phyloP scores from a whole-genome alignment of 2,797 vertebrate species.

The Bradypus variegatus region DNA sequence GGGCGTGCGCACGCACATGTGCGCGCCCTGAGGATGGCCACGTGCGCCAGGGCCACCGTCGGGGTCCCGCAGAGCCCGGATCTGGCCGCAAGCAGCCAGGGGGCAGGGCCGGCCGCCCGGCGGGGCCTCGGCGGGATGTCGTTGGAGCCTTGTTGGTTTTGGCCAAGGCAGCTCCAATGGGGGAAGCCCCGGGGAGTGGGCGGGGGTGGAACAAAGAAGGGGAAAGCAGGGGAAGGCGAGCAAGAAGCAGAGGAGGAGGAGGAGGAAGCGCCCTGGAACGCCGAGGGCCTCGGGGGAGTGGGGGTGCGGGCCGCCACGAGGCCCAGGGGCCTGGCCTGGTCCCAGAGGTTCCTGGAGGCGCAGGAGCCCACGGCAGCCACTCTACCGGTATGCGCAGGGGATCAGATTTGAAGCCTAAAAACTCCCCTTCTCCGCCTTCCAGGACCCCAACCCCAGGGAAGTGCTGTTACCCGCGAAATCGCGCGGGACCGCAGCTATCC shows the following conservation, averaged over 20 bases:
- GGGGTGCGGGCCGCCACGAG: background rate
- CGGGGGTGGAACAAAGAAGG: conserved; percentile 49
- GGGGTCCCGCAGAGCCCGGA: background rate
- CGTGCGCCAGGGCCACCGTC: background rate
- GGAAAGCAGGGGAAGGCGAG: background rate
- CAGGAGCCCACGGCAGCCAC: background rate
- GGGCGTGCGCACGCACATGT: background rate
- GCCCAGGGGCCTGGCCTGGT: background rate
- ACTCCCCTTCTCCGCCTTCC: background rate
- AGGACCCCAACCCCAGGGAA: background rate
- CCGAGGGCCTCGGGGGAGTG: background rate
- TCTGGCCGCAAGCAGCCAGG: conserved; percentile 34
- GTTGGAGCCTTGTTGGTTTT: conserved; percentile 60
- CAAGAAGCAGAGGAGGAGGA: background rate
- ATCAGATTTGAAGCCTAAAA: background rate
- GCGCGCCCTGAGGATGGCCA: background rate
- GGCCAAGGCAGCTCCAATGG: conserved; percentile 36
- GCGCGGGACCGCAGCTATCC: background rate
- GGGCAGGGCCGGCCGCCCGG: conserved; percentile 35
- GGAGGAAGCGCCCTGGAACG: conserved; percentile 28
- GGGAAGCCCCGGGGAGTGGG: conserved; percentile 59
- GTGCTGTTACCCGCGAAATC: background rate
- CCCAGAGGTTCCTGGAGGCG: background rate
- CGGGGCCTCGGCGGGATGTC: conserved; percentile 33
- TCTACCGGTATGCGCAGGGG: background rate